These are phyloP conservation scores for Pterobdella sp. DNA, from an alignment of 2,888 invertebrate species.

Conservation along the genomic window DNA sequence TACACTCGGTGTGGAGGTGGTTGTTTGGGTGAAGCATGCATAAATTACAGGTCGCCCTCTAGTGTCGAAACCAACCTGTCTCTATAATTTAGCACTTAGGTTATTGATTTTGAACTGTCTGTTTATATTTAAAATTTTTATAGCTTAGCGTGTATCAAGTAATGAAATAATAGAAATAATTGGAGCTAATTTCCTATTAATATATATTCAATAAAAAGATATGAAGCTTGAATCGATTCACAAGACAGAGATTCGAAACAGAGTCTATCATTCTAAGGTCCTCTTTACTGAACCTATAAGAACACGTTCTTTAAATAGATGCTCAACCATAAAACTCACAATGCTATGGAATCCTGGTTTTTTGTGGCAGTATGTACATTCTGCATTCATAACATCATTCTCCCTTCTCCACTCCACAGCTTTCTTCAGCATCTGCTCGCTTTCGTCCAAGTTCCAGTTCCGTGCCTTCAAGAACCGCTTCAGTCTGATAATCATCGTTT, in stretches of 20 bases:
- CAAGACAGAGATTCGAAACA: too few relatives aligned
- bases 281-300: too few relatives aligned
- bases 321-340: slow-evolving; percentile 40
- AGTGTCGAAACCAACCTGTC: slow-evolving; percentile 48
- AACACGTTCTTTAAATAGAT: too few relatives aligned
- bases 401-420: slow-evolving; percentile 46
- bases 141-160: too few relatives aligned
- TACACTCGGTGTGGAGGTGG: slow-evolving; percentile 40
- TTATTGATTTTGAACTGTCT: too few relatives aligned
- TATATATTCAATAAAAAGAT: too few relatives aligned
- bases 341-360: slow-evolving; percentile 47
- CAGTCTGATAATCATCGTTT: too few relatives aligned
- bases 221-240: too few relatives aligned
- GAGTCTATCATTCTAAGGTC: too few relatives aligned
- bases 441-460: slow-evolving; percentile 45
- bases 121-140: too few relatives aligned
- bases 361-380: slow-evolving; percentile 47
- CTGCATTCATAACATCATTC: slow-evolving; percentile 41
- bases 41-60: slow-evolving; percentile 47
- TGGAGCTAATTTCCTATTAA: too few relatives aligned
- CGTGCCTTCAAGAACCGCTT: slow-evolving; percentile 45
- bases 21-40: slow-evolving; percentile 45
- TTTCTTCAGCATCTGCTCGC: slow-evolving; percentile 43
- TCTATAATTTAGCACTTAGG: slow-evolving; percentile 40
- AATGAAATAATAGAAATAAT: too few relatives aligned